Evolutionary conservation across 2,888 invertebrate genomes (phyloP), one percentile per base, ranked within the genome.

Genomic region (Atrina japonica): DNA sequence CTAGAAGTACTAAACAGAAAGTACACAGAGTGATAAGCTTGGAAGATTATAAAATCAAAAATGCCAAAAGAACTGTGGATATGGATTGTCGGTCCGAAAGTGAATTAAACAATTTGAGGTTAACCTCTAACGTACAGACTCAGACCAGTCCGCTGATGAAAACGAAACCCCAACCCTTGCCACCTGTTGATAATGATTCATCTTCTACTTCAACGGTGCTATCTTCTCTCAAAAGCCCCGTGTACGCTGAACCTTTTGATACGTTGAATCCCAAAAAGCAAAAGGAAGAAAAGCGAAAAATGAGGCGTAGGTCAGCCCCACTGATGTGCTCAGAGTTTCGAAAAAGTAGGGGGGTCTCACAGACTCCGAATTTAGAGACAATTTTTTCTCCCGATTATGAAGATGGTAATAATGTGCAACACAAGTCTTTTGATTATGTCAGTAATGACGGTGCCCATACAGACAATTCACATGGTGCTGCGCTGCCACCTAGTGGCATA

Each of bases 191-290:
- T 53, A 49, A 64, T 30, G 60, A 69, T 61, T 75, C 77, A 27
- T 73, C 76, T 11, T 76, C 81, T 16, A 78, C 78, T 9, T 69
- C 66, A 6, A 72, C 65, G 21, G 75, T 83, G 16, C 61, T 83
- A 6, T 73, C 83, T 2, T 81, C 80, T 29, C 67, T 83, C 60
- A 81, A 79, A 75, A 85, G 86, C 63, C 88, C 87, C 25, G 83
- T 86, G 2, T 88, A 88, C 73, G 80, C 84, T 11, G 95, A 75
- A 93, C 94, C 79, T 58, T 84, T 85, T 65, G 83, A 88, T 83
- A 87, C 89, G 21, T 84, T 89, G 11, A 81, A 61, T 60, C 68
- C 70, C 27, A 64, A 69, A 9, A 63, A 77, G 21, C 67, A 61
- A 16, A 64, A 82, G 27, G 74, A 73, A 23, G 66, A 64, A 55